These are phyloP conservation scores for Rhadina sibilatrix DNA, from an alignment of 2,113 vertebrate genomes.

Conservation along the genomic window DNA sequence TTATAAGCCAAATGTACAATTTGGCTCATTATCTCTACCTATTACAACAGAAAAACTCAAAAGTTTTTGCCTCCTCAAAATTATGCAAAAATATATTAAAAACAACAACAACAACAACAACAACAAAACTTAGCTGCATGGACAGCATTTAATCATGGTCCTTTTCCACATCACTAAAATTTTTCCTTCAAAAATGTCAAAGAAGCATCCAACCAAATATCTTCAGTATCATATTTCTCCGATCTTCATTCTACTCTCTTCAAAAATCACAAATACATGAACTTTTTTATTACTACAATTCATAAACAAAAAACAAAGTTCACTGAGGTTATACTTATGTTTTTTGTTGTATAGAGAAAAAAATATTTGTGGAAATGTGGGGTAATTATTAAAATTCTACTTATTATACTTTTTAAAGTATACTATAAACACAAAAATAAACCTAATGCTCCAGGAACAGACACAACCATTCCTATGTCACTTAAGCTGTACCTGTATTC, in stretches of 20 bases:
- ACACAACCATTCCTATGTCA: background rate
- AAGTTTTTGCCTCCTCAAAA: background rate
- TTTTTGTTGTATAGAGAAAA: background rate
- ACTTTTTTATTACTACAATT: background rate
- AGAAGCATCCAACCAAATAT: background rate
- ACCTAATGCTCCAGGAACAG: background rate
- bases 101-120: no score
- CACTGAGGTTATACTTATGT: rapidly evolving
- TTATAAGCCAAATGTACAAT: background rate
- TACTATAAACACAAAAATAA: background rate
- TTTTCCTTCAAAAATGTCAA: background rate
- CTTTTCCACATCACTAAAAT: background rate
- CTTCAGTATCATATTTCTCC: background rate
- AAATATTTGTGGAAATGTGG: background rate
- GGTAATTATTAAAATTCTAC: background rate
- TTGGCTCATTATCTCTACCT: background rate
- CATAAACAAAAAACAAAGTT: background rate
- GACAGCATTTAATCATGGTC: background rate
- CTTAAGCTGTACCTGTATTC: background rate
- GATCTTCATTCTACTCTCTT: background rate
- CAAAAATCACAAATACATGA: background rate
- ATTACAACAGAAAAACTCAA: background rate
- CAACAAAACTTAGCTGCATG: background rate
- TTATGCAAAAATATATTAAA: background rate
- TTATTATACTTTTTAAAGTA: background rate